Base-by-base conservation (phyloP, 2,797 vertebrate species). In the Gymnodraco acuticeps region DNA sequence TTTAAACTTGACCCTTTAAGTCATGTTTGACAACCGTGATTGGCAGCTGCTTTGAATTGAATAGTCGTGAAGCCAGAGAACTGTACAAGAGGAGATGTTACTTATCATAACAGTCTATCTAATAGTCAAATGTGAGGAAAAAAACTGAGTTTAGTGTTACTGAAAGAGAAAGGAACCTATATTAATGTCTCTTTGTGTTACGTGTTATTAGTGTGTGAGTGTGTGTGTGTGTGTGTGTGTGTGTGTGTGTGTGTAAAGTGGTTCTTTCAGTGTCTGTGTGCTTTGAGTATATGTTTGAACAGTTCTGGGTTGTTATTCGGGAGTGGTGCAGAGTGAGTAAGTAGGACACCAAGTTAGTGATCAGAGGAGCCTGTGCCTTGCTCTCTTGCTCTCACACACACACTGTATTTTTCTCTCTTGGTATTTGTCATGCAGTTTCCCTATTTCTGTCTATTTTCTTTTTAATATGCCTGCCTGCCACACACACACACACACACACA, bases 341-440 rank as follows among this genome's bases (percentile, higher is more conserved):
- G 87, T 89, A 90, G 90, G 90, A 86, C 88, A 88, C 86, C 76
- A 65, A 81, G 81, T 86, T 73, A 80, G 78, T 81, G 78, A 91
- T 91, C 85, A 83, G 71, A 88, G 60, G 67, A 81, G 69, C 55
- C 54, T 78, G 70, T 81, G 74, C 60, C 59, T 81, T 52, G 19
- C 82, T 78, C 77, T 60, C 3, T 64, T 56, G 0, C 63, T 53
- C 75, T 23, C 31, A 51, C 53, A 51, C 33, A 59, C 52, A 45
- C 43, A 41, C 33, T n/a, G n/a, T n/a, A n/a, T n/a, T n/a, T n/a
- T n/a, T n/a, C n/a, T n/a, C n/a, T n/a, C n/a, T n/a, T n/a, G n/a
- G n/a, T n/a, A n/a, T n/a, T n/a, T n/a, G n/a, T n/a, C n/a, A n/a
- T n/a, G n/a, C n/a, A n/a, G n/a, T n/a, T n/a, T n/a, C n/a, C n/a